Percentiles rank a stretch among this genome's conserved stretches.
These are phyloP conservation scores for Notodonta ziczac DNA, from an alignment of 2,888 invertebrate genomes.

Conservation along the genomic window DNA sequence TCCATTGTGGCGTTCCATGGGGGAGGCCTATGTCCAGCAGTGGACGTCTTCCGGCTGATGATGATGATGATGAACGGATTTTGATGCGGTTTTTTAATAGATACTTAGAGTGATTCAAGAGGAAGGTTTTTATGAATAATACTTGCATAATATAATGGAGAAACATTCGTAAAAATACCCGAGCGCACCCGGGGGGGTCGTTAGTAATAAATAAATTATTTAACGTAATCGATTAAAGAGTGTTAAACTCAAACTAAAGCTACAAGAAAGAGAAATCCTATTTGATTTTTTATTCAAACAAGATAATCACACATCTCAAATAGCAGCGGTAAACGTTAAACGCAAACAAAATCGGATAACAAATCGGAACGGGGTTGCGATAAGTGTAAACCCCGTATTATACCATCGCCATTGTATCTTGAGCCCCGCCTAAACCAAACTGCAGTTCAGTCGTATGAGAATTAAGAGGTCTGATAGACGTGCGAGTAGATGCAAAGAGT, in stretches of 20 bases:
- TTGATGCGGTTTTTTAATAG: too few relatives aligned
- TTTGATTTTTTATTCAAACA: not conserved
- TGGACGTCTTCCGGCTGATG: too few relatives aligned
- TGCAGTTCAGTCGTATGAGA: conserved; percentile 3
- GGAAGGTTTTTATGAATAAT: too few relatives aligned
- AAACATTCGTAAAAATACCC: too few relatives aligned
- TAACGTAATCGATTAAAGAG: too few relatives aligned
- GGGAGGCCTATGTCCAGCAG: too few relatives aligned
- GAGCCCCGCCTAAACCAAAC: conserved; percentile 12
- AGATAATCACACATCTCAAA: conserved; percentile 43
- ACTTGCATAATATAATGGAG: too few relatives aligned
- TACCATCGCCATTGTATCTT: conserved; percentile 33
- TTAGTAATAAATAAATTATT: too few relatives aligned
- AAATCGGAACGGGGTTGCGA: conserved; percentile 50
- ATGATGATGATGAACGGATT: too few relatives aligned
- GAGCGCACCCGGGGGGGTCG: too few relatives aligned
- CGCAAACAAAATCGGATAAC: conserved; percentile 50
- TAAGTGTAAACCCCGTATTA: conserved; percentile 54
- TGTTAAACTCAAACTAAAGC: not conserved
- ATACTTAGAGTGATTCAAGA: too few relatives aligned
- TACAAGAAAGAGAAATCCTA: not conserved
- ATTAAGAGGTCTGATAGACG: conserved; percentile 11
- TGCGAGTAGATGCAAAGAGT: not conserved
- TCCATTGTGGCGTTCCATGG: too few relatives aligned
- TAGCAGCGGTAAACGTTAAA: conserved; percentile 56